Conservation (phyloP, 2,797 vertebrate species). For the Chelonia mydas region DNA sequence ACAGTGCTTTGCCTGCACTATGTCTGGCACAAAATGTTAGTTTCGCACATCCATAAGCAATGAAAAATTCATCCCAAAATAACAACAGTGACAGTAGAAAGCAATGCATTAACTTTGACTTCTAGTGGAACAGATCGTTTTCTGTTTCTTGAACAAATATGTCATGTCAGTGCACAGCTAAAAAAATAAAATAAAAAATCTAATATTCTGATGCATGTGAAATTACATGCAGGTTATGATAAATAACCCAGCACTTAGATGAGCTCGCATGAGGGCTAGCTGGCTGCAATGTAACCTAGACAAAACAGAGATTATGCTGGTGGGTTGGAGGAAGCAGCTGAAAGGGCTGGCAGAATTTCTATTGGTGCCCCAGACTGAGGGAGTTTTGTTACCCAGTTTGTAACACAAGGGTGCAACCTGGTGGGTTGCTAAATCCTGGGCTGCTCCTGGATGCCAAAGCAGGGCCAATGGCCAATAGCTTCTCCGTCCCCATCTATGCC, state of each 20-base stretch:
- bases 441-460: background rate
- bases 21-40: background rate
- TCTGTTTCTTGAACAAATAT: constrained; percentile 36
- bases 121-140: constrained; percentile 36
- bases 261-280: background rate
- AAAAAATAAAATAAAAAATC: background rate
- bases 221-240: background rate
- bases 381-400: background rate
- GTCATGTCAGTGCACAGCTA: background rate
- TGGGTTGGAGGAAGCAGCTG: no score
- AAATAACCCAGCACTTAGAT: background rate
- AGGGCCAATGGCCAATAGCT: background rate
- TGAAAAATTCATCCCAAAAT: background rate
- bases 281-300: background rate
- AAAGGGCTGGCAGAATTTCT: background rate
- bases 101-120: constrained; percentile 4
- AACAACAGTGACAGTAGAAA: background rate
- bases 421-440: background rate
- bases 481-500: background rate
- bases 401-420: background rate
- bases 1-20: background rate
- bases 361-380: background rate
- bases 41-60: background rate
- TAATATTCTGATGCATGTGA: background rate
- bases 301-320: background rate